phyloP scores from a whole-genome alignment of 2,797 vertebrate species.

The Holocentrus rufus region DNA sequence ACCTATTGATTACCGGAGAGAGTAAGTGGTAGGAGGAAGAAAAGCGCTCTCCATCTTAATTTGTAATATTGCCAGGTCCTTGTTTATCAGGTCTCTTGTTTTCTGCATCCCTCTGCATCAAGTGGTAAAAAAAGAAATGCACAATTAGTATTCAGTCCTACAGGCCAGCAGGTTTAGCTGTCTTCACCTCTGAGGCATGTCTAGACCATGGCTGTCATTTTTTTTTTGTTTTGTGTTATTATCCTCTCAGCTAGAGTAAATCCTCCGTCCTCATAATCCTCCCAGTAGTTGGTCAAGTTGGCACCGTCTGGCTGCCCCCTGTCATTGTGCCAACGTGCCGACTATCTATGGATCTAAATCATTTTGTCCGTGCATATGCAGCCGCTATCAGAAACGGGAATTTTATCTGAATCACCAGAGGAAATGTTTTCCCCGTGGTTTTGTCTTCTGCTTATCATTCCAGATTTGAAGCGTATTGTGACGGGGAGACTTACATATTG shows the following conservation, averaged over 20 bases:
- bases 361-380: slow-evolving; percentile 28
- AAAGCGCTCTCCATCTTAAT: not conserved
- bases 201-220: slow-evolving; percentile 35
- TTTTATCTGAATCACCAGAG: slow-evolving; percentile 9
- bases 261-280: slow-evolving; percentile 70
- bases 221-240: slow-evolving; percentile 55
- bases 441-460: slow-evolving; percentile 13
- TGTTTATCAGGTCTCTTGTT: too few relatives aligned
- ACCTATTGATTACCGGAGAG: not conserved
- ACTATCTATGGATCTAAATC: slow-evolving; percentile 22
- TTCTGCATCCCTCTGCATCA: too few relatives aligned
- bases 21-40: not conserved
- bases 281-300: slow-evolving; percentile 54
- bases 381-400: slow-evolving; percentile 5
- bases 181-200: slow-evolving; percentile 9
- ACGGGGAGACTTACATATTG: not conserved
- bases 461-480: slow-evolving; percentile 16
- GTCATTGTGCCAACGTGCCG: slow-evolving; percentile 36
- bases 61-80: too few relatives aligned
- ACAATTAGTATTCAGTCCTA: not conserved
- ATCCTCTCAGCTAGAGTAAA: slow-evolving; percentile 69
- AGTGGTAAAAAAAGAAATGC: too few relatives aligned
- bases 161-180: slow-evolving; percentile 15
- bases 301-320: slow-evolving; percentile 25
- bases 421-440: not conserved